Evolutionary conservation across 2,888 invertebrate species (phyloP).

Genomic region (Archips xylosteana): DNA sequence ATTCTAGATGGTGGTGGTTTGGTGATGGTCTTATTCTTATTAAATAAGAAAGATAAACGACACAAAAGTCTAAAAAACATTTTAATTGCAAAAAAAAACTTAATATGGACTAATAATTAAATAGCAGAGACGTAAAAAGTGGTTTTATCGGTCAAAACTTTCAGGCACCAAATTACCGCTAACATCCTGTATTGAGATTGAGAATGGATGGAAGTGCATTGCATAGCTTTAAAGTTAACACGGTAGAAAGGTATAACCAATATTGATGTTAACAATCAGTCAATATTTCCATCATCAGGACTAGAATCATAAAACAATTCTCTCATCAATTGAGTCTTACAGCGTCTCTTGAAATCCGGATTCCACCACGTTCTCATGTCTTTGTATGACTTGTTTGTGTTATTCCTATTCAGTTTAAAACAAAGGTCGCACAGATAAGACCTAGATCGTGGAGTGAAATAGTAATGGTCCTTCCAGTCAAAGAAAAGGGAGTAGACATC

Average conservation of each 20-base stretch:
- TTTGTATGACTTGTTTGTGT: conserved; percentile 45
- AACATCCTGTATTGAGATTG: neutral
- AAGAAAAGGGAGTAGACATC: conserved; percentile 67
- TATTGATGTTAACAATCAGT: neutral
- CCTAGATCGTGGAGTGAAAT: conserved; percentile 57
- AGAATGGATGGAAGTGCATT: neutral
- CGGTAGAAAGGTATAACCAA: neutral
- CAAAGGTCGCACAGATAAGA: conserved; percentile 69
- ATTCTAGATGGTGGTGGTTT: too few species aligned
- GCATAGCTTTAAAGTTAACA: neutral
- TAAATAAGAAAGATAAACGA: too few species aligned
- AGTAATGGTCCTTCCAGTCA: conserved; percentile 75
- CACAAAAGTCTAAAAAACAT: too few species aligned
- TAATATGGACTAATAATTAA: too few species aligned
- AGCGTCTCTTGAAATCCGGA: conserved; percentile 59
- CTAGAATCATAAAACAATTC: neutral
- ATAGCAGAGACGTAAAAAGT: too few species aligned
- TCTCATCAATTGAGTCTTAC: conserved; percentile 43
- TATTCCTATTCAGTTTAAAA: conserved; percentile 57
- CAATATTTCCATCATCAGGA: neutral
- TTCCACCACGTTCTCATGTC: conserved; percentile 73
- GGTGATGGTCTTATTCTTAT: too few species aligned
- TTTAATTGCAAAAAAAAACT: too few species aligned
- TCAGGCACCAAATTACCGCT: too few species aligned
- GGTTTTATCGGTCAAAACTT: too few species aligned